phyloP scores from a whole-genome alignment of 2,797 vertebrate genomes.

The Sarcophilus harrisii region DNA sequence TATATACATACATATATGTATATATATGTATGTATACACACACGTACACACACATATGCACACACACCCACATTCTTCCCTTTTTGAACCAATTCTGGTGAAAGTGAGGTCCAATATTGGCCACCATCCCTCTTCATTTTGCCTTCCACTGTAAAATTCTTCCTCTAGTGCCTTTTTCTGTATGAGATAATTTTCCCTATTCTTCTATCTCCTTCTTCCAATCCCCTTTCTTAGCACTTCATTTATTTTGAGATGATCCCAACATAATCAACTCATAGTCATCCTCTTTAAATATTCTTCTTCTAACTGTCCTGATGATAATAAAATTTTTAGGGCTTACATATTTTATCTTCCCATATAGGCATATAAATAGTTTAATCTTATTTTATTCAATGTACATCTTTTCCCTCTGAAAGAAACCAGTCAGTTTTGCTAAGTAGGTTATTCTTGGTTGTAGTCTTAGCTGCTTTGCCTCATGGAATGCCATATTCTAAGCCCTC shows the following conservation, averaged over 20 bases:
- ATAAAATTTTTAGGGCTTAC: not conserved
- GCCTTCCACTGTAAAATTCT: not conserved
- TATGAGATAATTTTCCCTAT: not conserved
- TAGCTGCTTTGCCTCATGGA: not conserved
- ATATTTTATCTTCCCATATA: not conserved
- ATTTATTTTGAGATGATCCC: not conserved
- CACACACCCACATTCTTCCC: too few relatives aligned
- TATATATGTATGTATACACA: not conserved
- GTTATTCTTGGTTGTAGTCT: not conserved
- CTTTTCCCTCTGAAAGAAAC: not conserved
- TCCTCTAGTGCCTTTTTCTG: not conserved
- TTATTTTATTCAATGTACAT: not conserved
- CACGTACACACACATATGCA: too few relatives aligned
- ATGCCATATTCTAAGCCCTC: not conserved
- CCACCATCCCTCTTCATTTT: not conserved
- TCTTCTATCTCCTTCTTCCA: not conserved
- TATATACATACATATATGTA: not conserved
- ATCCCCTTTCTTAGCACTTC: not conserved
- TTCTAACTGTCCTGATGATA: not conserved
- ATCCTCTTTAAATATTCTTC: not conserved
- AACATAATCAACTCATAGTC: not conserved
- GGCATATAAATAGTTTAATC: not conserved
- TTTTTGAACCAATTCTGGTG: not conserved
- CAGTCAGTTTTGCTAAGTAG: not conserved
- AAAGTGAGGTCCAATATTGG: not conserved